phyloP scores from a whole-genome alignment of 2,797 vertebrate genomes.

The Gadopsis marmoratus region DNA sequence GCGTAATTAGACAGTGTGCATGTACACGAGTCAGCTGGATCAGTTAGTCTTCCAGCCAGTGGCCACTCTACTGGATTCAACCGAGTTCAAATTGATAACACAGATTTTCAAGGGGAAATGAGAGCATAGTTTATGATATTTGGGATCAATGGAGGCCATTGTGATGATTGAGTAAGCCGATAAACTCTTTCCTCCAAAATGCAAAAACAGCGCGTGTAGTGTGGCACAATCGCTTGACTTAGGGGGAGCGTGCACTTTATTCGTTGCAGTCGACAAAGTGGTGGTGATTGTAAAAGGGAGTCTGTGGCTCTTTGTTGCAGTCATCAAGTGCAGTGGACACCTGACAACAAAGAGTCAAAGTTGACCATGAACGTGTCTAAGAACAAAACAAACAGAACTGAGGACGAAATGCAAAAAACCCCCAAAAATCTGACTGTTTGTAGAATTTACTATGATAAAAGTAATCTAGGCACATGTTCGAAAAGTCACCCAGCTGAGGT shows the following conservation, averaged over 20 bases:
- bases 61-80: conserved; percentile 11
- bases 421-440: too few species aligned
- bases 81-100: conserved; percentile 2
- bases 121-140: background rate
- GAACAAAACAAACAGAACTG: background rate
- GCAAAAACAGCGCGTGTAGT: background rate
- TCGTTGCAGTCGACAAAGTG: background rate
- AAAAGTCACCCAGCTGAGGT: background rate
- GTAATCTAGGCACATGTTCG: background rate
- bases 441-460: background rate
- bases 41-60: background rate
- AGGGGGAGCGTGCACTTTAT: background rate
- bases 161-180: conserved; percentile 18
- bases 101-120: conserved; percentile 17
- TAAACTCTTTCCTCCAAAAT: conserved; percentile 28
- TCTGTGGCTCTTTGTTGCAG: background rate
- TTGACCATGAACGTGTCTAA: background rate
- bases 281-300: background rate
- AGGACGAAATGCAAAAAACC: too few species aligned
- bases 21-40: conserved; percentile 16
- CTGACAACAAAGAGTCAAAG: background rate
- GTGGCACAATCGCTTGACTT: background rate
- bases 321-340: background rate
- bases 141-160: conserved; percentile 25
- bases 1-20: background rate